Evolutionary conservation across 2,113 vertebrate genomes (phyloP).

Genomic region (Ahaetulla prasina): DNA sequence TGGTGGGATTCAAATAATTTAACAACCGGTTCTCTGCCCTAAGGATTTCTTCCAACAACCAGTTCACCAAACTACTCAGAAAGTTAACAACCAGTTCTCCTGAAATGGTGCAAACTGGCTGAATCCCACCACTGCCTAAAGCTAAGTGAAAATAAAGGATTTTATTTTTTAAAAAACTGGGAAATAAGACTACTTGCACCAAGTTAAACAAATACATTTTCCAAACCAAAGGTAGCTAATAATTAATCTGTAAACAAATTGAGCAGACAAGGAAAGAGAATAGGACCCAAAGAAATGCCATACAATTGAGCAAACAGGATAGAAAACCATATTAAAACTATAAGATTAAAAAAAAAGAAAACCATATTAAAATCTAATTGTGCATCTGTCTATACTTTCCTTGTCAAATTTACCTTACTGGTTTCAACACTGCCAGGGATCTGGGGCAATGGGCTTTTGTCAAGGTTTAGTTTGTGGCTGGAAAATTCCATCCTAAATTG

Average conservation of each 20-base stretch:
- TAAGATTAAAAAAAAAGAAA: too few relatives aligned
- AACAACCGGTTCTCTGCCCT: too few relatives aligned
- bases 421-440: not conserved
- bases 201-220: not conserved
- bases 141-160: not conserved
- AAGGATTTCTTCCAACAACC: too few relatives aligned
- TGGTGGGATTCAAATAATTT: too few relatives aligned
- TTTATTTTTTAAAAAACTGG: not conserved
- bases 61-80: too few relatives aligned
- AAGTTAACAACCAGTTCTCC: too few relatives aligned
- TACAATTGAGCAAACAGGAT: not conserved
- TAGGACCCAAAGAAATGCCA: not conserved
- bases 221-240: not conserved
- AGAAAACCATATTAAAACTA: not conserved
- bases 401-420: not conserved
- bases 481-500: not conserved
- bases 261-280: not conserved
- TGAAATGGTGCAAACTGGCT: too few relatives aligned
- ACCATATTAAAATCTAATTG: not conserved
- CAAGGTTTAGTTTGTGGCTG: not conserved
- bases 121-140: too few relatives aligned
- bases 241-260: not conserved
- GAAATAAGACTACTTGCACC: not conserved
- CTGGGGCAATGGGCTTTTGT: not conserved
- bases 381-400: too few relatives aligned